These are phyloP conservation scores for Saccopteryx leptura DNA, from an alignment of 2,113 vertebrate species.

Conservation along the genomic window DNA sequence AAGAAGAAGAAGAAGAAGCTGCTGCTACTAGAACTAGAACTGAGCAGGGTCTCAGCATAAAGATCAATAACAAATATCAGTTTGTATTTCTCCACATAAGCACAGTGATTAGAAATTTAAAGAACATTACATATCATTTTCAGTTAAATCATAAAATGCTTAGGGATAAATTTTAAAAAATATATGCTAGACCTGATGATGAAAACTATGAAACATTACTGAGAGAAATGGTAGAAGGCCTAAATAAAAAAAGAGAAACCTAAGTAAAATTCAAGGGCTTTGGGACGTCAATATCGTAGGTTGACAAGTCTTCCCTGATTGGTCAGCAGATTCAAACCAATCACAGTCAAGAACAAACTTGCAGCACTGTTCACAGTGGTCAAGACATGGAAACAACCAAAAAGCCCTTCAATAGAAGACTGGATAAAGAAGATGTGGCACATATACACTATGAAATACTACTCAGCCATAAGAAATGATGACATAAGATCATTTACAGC, in stretches of 20 bases:
- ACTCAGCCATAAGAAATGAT: too few species aligned
- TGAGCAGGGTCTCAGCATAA: background rate
- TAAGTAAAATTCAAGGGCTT: background rate
- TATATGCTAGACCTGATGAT: background rate
- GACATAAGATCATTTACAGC: too few species aligned
- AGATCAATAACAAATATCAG: background rate
- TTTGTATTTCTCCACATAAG: background rate
- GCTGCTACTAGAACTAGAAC: background rate
- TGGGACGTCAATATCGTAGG: fast-evolving
- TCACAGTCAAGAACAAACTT: background rate
- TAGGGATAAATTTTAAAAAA: background rate
- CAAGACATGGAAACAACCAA: too few species aligned
- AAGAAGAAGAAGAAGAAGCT: too few species aligned
- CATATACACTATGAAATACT: too few species aligned
- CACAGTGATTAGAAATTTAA: background rate
- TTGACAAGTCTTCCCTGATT: fast-evolving
- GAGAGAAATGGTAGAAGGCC: background rate
- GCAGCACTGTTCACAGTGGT: too few species aligned
- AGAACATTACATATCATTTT: background rate
- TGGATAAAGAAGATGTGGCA: too few species aligned
- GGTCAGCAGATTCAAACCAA: too few species aligned
- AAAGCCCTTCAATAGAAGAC: too few species aligned
- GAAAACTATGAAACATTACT: background rate
- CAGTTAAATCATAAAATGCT: background rate
- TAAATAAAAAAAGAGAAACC: background rate